Percentiles rank a stretch among this genome's conserved stretches.
These are phyloP conservation scores for Sapayoa aenigma DNA, from an alignment of 2,113 vertebrate genomes.

Conservation along the genomic window DNA sequence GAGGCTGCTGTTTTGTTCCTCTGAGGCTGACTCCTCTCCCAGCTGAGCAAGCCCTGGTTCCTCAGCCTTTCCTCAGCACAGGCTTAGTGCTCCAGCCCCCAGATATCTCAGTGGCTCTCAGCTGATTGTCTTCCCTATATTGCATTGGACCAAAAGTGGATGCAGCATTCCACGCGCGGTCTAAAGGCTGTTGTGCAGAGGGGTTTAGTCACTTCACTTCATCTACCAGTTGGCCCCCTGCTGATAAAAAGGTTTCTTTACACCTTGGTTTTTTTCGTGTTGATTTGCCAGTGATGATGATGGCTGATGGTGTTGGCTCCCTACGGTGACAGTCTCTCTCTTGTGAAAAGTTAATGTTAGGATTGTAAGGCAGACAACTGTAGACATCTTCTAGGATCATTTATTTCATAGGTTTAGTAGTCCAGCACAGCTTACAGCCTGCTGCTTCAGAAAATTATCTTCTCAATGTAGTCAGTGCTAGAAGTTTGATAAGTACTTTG, in stretches of 20 bases:
- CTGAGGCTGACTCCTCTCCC: not conserved
- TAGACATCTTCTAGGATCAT: not conserved
- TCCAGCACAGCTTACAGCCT: not conserved
- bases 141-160: not conserved
- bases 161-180: accelerated
- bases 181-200: accelerated
- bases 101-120: not conserved
- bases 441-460: not conserved
- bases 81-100: not conserved
- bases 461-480: not conserved
- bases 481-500: not conserved
- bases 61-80: not conserved
- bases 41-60: not conserved
- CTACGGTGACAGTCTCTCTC: not conserved
- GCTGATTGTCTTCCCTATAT: not conserved
- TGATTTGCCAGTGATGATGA: not conserved
- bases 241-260: not conserved
- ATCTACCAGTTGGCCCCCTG: not conserved
- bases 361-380: not conserved
- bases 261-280: not conserved
- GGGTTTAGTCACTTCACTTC: not conserved
- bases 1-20: not conserved
- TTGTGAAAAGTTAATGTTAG: not conserved
- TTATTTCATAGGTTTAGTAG: not conserved
- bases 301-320: not conserved